phyloP scores from a whole-genome alignment of 2,888 invertebrate species.

The Parelbella ahira region DNA sequence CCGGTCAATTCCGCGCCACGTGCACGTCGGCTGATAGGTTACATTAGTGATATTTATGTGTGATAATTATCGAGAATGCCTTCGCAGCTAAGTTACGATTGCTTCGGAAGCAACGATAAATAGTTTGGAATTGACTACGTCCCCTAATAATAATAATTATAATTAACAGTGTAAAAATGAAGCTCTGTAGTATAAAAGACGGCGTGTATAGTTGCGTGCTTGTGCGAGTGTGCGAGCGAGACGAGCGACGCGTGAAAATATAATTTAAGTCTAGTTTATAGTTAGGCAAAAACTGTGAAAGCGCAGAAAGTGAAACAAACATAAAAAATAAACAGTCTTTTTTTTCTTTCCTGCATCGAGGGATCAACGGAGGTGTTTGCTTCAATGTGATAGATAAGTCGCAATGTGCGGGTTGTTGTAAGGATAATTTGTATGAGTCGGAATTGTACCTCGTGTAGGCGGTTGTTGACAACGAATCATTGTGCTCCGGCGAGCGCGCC shows the following conservation, averaged over 20 bases:
- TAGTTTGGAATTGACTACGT: conserved; percentile 63
- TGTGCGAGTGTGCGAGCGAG: conserved; percentile 36
- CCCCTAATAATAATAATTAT: conserved; percentile 40
- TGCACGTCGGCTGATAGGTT: conserved; percentile 41
- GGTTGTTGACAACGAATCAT: conserved; percentile 68
- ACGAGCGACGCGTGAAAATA: conserved; percentile 46
- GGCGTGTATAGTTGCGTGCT: conserved; percentile 40
- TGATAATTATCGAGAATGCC: conserved; percentile 61
- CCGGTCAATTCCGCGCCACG: conserved; percentile 64
- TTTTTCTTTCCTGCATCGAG: conserved; percentile 51
- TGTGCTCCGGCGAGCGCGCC: conserved; percentile 43
- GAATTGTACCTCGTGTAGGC: conserved; percentile 48
- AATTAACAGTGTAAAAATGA: conserved; percentile 68
- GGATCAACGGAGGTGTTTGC: conserved; percentile 62
- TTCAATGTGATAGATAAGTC: conserved; percentile 69
- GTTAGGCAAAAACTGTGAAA: conserved; percentile 74
- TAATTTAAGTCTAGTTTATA: conserved; percentile 74
- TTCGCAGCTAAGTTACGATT: conserved; percentile 53
- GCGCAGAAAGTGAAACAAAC: conserved; percentile 47
- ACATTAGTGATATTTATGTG: conserved; percentile 51
- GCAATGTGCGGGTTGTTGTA: conserved; percentile 51
- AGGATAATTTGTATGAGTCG: conserved; percentile 43
- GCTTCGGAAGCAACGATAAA: conserved; percentile 42
- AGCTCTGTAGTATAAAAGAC: conserved; percentile 60
- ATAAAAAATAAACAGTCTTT: conserved; percentile 45